These are phyloP conservation scores for Hesperia comma DNA, from an alignment of 2,888 invertebrate species.

Conservation along the genomic window DNA sequence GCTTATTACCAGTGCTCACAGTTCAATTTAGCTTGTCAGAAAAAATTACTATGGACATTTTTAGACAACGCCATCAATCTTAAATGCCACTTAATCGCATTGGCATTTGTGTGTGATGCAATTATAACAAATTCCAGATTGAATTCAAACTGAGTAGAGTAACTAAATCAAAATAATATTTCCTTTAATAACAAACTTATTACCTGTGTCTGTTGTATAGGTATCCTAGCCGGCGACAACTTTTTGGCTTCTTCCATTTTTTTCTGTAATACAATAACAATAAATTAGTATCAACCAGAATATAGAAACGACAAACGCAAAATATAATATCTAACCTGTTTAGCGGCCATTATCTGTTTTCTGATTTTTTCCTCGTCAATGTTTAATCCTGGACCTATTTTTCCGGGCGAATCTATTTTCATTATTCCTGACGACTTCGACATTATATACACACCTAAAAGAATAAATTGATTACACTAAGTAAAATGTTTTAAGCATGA, in stretches of 20 bases:
- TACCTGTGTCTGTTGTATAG: conserved; percentile 61
- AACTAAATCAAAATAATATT: no score
- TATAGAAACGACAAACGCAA: neutral
- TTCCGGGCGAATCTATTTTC: conserved; percentile 87
- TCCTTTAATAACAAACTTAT: conserved; percentile 14
- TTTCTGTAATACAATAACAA: conserved; percentile 55
- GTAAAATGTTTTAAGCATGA: neutral
- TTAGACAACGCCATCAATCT: no score
- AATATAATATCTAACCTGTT: conserved; percentile 62
- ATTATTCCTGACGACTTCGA: conserved; percentile 90
- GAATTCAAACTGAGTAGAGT: no score
- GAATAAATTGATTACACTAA: neutral
- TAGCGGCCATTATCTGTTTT: conserved; percentile 80
- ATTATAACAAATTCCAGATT: no score
- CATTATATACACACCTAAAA: conserved; percentile 89
- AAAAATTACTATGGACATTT: no score
- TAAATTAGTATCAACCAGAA: no score
- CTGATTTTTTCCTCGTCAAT: conserved; percentile 80
- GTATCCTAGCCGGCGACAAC: conserved; percentile 55
- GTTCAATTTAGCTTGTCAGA: no score
- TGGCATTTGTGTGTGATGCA: no score
- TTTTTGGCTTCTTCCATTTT: conserved; percentile 72
- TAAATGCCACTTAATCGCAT: no score
- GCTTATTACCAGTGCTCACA: no score
- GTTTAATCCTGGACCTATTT: conserved; percentile 77